Evolutionary conservation across 2,113 vertebrate species (phyloP).

Genomic region (Callospermophilus lateralis): DNA sequence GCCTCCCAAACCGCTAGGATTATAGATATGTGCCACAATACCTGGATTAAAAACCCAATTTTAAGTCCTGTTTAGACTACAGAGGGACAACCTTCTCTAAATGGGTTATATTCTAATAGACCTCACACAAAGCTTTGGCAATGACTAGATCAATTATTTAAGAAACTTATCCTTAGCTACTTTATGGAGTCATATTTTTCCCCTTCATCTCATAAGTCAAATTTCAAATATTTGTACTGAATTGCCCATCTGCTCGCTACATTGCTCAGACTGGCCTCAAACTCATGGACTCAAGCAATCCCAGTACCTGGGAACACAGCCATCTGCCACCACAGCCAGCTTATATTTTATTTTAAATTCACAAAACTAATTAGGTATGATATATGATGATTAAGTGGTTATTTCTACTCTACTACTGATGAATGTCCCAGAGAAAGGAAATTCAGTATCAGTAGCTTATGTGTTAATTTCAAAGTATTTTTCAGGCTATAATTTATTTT

Average conservation of each 20-base stretch:
- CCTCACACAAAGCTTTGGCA: neutral
- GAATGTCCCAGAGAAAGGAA: neutral
- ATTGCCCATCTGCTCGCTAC: neutral
- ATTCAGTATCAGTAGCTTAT: neutral
- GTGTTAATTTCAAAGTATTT: neutral
- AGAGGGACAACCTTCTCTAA: neutral
- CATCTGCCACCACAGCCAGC: too few species aligned
- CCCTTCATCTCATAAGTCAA: neutral
- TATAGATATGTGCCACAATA: too few species aligned
- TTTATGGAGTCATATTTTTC: neutral
- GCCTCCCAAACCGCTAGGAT: too few species aligned
- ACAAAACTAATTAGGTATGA: neutral
- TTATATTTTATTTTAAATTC: conserved; percentile 19
- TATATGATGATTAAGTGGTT: neutral
- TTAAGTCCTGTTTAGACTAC: neutral
- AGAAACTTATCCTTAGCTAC: neutral
- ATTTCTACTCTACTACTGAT: conserved; percentile 48
- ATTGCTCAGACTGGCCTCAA: neutral
- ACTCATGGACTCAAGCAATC: too few species aligned
- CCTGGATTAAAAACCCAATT: neutral
- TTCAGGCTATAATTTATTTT: conserved; percentile 39
- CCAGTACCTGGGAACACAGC: too few species aligned
- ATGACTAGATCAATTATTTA: neutral
- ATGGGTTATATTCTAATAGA: neutral
- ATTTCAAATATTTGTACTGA: conserved; percentile 20